phyloP scores from a whole-genome alignment of 2,888 invertebrate species.

The Argyresthia goedartella region DNA sequence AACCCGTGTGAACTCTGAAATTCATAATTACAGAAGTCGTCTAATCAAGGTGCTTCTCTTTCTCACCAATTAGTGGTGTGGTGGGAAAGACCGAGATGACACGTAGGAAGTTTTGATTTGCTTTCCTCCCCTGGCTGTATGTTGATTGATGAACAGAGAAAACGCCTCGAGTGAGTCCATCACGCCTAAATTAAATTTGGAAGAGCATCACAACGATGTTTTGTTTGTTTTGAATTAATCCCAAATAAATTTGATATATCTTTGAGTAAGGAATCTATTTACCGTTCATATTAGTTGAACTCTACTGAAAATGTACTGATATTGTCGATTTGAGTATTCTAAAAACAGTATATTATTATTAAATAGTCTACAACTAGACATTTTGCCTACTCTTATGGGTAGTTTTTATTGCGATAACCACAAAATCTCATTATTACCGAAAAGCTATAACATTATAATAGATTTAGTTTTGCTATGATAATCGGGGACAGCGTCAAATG shows the following conservation, averaged over 20 bases:
- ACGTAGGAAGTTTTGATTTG: constrained; percentile 43
- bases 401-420: not conserved
- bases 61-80: constrained; percentile 19
- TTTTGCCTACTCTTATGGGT: too few relatives aligned
- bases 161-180: constrained; percentile 65
- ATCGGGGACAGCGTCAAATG: constrained; percentile 38
- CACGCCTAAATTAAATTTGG: constrained; percentile 67
- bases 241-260: constrained; percentile 9
- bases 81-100: constrained; percentile 30
- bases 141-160: constrained; percentile 69
- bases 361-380: too few relatives aligned
- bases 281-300: not conserved
- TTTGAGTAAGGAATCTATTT: not conserved
- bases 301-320: not conserved
- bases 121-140: constrained; percentile 38
- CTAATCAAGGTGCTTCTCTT: constrained; percentile 41
- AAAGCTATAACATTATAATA: not conserved
- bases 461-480: not conserved
- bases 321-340: too few relatives aligned
- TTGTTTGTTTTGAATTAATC: constrained; percentile 51
- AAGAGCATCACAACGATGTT: constrained; percentile 48
- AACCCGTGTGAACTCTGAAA: constrained; percentile 56
- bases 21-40: constrained; percentile 41
- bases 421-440: not conserved
- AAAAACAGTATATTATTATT: too few relatives aligned